A percentile compares a stretch with the other conserved stretches of the same genome.
Conservation (phyloP, 2,888 invertebrate genomes). For the Hydroisotoma schaefferi region DNA sequence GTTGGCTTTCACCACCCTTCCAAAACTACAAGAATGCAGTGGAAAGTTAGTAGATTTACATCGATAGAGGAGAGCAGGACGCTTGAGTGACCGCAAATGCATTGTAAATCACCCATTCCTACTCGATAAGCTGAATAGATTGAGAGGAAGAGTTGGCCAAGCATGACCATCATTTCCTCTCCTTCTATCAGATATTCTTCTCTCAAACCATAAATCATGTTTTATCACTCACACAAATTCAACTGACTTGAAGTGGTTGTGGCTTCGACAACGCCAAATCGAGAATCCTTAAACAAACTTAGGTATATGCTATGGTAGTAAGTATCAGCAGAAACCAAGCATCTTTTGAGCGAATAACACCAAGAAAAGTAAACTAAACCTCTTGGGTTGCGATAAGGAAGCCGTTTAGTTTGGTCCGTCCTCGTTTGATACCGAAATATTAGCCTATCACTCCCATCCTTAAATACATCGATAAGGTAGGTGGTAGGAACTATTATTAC, state of each 20-base stretch:
- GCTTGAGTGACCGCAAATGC: conserved; percentile 14
- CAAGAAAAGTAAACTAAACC: background rate
- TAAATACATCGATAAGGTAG: too few relatives aligned
- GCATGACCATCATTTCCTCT: conserved; percentile 17
- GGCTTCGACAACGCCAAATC: background rate
- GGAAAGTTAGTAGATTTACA: background rate
- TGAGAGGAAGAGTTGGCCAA: conserved; percentile 10
- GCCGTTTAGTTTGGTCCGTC: background rate
- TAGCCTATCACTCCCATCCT: too few relatives aligned
- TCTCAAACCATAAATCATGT: conserved; percentile 39
- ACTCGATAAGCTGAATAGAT: conserved; percentile 14
- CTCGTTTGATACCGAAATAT: too few relatives aligned
- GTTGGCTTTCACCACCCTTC: conserved; percentile 9
- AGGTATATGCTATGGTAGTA: too few relatives aligned
- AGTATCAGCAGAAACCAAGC: too few relatives aligned
- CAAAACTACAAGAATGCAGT: too few relatives aligned
- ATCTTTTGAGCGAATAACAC: too few relatives aligned
- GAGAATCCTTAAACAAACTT: too few relatives aligned
- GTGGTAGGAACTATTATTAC: too few relatives aligned
- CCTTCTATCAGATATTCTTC: conserved; percentile 16
- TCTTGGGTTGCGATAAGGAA: conserved; percentile 11
- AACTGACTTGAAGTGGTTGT: background rate
- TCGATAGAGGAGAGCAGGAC: too few relatives aligned
- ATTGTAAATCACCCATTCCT: conserved; percentile 7
- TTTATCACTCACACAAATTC: conserved; percentile 35